These are phyloP conservation scores for Gallinago undulata DNA, from an alignment of 2,113 vertebrate species.

Conservation along the genomic window DNA sequence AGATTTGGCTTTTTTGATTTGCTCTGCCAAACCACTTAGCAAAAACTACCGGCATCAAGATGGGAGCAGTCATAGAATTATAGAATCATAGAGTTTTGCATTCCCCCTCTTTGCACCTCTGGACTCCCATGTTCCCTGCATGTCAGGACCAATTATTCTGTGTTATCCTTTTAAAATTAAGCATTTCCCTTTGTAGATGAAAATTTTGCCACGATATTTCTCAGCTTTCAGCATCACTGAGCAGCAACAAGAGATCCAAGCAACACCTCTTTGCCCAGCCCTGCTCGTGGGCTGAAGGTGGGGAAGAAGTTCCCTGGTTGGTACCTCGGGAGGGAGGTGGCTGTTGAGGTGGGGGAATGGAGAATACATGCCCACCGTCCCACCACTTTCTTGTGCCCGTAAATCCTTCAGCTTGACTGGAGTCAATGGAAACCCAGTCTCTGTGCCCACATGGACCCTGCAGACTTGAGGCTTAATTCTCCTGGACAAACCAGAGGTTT, in stretches of 20 bases:
- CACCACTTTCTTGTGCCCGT: not conserved
- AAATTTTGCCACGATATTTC: not conserved
- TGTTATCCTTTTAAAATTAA: not conserved
- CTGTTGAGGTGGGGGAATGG: fast-evolving
- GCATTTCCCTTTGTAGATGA: not conserved
- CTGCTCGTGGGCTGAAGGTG: fast-evolving
- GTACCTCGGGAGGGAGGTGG: fast-evolving
- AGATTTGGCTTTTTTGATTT: not conserved
- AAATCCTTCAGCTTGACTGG: not conserved
- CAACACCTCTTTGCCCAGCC: not conserved
- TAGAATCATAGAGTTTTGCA: not conserved
- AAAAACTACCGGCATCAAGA: not conserved
- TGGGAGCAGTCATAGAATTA: not conserved
- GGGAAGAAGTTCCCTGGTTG: not conserved
- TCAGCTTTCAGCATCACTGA: not conserved
- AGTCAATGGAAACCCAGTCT: not conserved
- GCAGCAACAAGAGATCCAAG: not conserved
- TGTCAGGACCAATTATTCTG: not conserved
- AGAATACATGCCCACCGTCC: not conserved
- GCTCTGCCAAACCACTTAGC: not conserved
- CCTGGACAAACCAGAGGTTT: not conserved
- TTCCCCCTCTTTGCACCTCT: not conserved
- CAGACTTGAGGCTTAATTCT: not conserved
- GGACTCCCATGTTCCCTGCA: not conserved
- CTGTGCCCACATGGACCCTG: not conserved